Evolutionary conservation across 2,113 vertebrate genomes (phyloP).

Genomic region (Octodon degus): DNA sequence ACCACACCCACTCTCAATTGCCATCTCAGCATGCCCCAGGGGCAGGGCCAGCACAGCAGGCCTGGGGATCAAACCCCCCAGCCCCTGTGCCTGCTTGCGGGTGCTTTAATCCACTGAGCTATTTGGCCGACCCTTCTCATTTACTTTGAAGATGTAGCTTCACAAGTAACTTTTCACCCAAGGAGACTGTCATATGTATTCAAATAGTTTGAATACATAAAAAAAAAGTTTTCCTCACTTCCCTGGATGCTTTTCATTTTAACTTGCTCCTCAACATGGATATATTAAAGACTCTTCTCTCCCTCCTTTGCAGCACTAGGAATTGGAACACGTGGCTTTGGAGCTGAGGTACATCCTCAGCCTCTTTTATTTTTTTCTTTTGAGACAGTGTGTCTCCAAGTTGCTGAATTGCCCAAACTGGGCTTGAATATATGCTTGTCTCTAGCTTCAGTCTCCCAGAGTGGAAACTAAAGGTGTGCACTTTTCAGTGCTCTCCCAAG

Average conservation of each 20-base stretch:
- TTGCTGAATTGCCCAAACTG: neutral
- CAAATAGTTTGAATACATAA: too few species aligned
- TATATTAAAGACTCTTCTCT: slow-evolving; percentile 30
- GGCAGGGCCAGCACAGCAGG: too few species aligned
- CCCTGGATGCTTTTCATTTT: neutral
- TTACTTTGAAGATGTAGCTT: slow-evolving; percentile 36
- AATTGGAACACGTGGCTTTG: neutral
- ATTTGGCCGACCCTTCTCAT: neutral
- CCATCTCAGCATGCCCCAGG: too few species aligned
- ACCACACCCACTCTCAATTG: too few species aligned
- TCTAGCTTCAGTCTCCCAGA: neutral
- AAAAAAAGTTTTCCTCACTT: neutral
- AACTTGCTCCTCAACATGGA: neutral
- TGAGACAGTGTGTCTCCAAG: neutral
- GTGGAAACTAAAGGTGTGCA: neutral
- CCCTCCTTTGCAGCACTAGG: neutral
- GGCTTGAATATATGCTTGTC: neutral
- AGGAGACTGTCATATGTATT: neutral
- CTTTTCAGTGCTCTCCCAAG: slow-evolving; percentile 11
- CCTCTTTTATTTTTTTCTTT: neutral
- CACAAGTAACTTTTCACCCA: neutral
- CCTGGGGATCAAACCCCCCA: too few species aligned
- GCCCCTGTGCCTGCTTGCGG: too few species aligned
- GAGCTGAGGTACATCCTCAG: neutral
- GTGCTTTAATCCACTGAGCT: too few species aligned